Conservation (phyloP, 2,113 vertebrate genomes). For the Notothenia rossii region DNA sequence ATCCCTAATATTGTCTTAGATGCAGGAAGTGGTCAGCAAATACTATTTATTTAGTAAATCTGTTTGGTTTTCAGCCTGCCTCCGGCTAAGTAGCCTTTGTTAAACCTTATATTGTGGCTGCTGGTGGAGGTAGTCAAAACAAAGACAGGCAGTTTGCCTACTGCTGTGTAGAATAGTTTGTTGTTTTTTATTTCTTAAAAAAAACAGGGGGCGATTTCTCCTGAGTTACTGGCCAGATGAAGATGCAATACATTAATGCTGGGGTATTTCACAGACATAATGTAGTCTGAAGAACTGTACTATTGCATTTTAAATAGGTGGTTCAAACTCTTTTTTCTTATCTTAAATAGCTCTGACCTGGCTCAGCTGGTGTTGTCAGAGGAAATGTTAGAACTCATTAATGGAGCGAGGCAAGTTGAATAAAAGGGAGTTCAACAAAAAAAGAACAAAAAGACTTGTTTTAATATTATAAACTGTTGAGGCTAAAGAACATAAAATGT, state of each 20-base stretch:
- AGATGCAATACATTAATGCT: neutral
- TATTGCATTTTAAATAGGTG: neutral
- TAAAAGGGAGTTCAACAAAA: neutral
- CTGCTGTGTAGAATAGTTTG: neutral
- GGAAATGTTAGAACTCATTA: neutral
- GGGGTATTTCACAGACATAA: neutral
- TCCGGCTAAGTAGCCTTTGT: neutral
- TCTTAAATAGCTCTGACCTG: neutral
- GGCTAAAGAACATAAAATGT: neutral
- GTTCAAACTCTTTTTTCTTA: neutral
- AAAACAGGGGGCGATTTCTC: no score
- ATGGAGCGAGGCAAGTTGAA: neutral
- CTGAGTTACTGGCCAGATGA: neutral
- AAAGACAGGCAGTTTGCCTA: neutral
- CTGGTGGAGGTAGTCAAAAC: slow-evolving; percentile 5
- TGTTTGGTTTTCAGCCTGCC: slow-evolving; percentile 18
- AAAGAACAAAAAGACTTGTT: neutral
- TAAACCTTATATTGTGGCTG: neutral
- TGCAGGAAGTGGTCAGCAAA: slow-evolving; percentile 3
- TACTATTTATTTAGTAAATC: neutral
- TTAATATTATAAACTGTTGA: neutral
- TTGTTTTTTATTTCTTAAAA: slow-evolving; percentile 2
- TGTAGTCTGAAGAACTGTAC: neutral
- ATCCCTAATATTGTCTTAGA: neutral
- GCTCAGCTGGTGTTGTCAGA: neutral